Percentiles rank a stretch among this genome's conserved stretches.
These are phyloP conservation scores for Anoncus sp. DNA, from an alignment of 2,888 invertebrate species.

Conservation along the genomic window DNA sequence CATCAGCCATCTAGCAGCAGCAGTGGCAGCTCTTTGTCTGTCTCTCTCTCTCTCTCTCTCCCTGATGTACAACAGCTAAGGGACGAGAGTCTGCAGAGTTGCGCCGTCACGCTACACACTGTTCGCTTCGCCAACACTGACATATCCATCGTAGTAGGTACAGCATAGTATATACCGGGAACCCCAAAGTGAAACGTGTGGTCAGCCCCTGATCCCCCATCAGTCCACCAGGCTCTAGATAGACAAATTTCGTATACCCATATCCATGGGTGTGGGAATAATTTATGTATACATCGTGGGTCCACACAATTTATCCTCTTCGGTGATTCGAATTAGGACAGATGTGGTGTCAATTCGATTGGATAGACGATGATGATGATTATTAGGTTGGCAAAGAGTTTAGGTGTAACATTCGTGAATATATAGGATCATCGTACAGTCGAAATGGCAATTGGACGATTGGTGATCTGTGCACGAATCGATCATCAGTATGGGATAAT, in stretches of 20 bases:
- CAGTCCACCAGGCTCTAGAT: conserved; percentile 33
- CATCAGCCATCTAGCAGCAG: conserved; percentile 65
- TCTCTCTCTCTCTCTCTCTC: conserved; percentile 29
- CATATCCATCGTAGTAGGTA: conserved; percentile 28
- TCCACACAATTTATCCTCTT: conserved; percentile 31
- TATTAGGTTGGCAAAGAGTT: background rate
- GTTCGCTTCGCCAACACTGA: conserved; percentile 45
- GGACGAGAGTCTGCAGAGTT: conserved; percentile 33
- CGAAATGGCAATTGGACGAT: conserved; percentile 3
- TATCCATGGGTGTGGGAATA: conserved; percentile 10
- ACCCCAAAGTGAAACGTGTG: conserved; percentile 54
- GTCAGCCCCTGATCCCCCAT: conserved; percentile 49
- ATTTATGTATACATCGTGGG: conserved; percentile 9
- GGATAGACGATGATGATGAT: background rate
- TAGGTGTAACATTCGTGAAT: background rate
- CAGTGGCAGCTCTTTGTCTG: conserved; percentile 69
- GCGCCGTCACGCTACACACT: conserved; percentile 39
- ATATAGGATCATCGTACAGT: background rate
- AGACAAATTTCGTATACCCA: conserved; percentile 27
- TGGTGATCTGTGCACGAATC: background rate
- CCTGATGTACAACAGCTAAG: conserved; percentile 39
- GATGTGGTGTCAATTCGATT: conserved; percentile 15
- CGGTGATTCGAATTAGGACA: conserved; percentile 39
- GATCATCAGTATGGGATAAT: conserved; percentile 15
- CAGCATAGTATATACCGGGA: background rate